Evolutionary conservation across 2,797 vertebrate genomes (phyloP).

Genomic region (Ambastaia sidthimunki): DNA sequence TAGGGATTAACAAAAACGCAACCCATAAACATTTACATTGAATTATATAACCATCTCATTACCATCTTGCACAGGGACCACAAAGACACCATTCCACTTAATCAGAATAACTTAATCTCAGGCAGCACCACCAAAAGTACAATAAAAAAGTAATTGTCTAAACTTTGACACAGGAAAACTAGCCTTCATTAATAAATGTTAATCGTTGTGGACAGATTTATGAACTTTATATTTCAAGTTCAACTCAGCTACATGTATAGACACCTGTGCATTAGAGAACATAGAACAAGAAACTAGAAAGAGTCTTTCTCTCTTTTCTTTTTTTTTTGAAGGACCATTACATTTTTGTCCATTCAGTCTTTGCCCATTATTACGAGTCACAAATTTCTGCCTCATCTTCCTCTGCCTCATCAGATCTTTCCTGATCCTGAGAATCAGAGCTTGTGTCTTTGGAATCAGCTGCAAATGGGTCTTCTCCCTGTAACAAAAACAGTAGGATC

Average conservation of each 20-base stretch:
- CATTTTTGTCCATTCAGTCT: background rate
- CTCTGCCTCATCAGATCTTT: slow-evolving; percentile 25
- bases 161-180: background rate
- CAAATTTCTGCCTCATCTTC: slow-evolving; percentile 16
- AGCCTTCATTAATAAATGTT: background rate
- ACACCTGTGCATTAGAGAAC: background rate
- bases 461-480: slow-evolving; percentile 88
- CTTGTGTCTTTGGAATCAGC: slow-evolving; percentile 66
- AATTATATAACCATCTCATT: slow-evolving; percentile 1
- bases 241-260: background rate
- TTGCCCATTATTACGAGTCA: background rate
- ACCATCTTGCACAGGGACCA: background rate
- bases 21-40: background rate
- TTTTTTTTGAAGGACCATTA: background rate
- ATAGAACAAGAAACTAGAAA: slow-evolving; percentile 8
- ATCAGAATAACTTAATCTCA: background rate
- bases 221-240: background rate
- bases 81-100: background rate
- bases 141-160: background rate
- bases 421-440: slow-evolving; percentile 41
- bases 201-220: slow-evolving; percentile 9
- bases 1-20: slow-evolving; percentile 7
- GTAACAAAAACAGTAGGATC: slow-evolving; percentile 28
- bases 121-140: background rate
- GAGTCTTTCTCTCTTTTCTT: slow-evolving; percentile 1